A percentile compares a stretch with the other conserved stretches of the same genome.
Evolutionary conservation across 2,797 vertebrate species (phyloP).

Genomic region (Cygnus olor): DNA sequence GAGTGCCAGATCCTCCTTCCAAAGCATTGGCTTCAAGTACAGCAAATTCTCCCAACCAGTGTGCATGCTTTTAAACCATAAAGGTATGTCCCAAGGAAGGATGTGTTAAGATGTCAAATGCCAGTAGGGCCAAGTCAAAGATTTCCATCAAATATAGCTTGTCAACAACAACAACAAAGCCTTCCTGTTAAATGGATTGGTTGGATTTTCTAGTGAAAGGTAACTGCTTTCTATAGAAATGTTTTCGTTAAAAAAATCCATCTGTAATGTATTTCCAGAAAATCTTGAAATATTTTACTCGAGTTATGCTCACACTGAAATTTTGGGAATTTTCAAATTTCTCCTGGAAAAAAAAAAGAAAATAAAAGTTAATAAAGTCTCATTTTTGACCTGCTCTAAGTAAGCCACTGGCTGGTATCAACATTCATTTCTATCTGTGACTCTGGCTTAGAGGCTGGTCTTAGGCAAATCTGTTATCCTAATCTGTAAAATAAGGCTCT

Average conservation of each 20-base stretch:
- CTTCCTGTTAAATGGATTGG: neutral
- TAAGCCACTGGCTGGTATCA: neutral
- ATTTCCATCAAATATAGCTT: neutral
- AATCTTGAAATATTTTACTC: neutral
- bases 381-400: neutral
- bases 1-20: constrained; percentile 66
- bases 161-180: neutral
- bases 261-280: neutral
- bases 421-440: neutral
- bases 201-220: neutral
- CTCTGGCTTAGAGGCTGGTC: neutral
- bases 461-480: neutral
- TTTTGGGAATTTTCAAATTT: neutral
- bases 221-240: neutral
- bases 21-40: constrained; percentile 16
- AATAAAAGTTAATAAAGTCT: neutral
- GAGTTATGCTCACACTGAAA: neutral
- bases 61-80: constrained; percentile 57
- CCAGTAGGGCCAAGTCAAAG: neutral
- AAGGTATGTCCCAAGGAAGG: constrained; percentile 28
- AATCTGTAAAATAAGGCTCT: neutral
- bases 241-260: neutral
- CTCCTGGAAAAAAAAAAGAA: neutral
- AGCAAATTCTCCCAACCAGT: constrained; percentile 71
- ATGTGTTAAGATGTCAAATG: neutral